Evolutionary conservation across 2,113 vertebrate genomes (phyloP), one percentile per base, ranked within the genome.

Genomic region (Zapus hudsonius): DNA sequence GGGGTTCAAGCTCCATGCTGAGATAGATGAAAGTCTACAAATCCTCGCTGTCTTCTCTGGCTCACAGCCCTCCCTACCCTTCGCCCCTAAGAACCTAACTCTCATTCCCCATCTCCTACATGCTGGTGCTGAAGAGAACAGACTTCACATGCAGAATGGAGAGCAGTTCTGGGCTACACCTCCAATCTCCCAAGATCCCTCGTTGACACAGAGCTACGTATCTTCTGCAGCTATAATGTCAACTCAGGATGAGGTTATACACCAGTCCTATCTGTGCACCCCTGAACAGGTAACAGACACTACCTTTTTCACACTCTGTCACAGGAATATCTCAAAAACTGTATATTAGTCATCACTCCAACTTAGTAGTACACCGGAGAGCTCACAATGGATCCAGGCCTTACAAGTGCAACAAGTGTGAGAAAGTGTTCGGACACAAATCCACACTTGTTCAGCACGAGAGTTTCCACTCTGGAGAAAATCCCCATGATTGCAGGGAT

Each of bases 381-480:
- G 96, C 96, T 67, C 96, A 97, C 87, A 97, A 80, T 23, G 95
- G 94, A 63, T 93, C 67, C 20, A 92, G 96, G 67, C 94, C 95
- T 91, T 97, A 74, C 8, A 84, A 94, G 22, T 96, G 96, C 47
- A 94, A 2, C 1, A 47, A 95, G 12, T 97, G 95, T 90, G 96
- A 95, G 38, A 95, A 94, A 81, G 93, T 95, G 31, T 97, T 95
- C 76, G 91, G 93, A 57, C 94, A 95, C 63, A 94, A 95, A 20
- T 94, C 96, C 57, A 95, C 94, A 11, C 96, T 97, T 36, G 95
- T 92, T 89, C 95, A 97, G 40, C 95, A 96, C 81, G 95, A 94
- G 84, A 95, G 95, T 59, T 87, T 92, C 23, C 95, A 96, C 55
- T 95, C 91, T 80, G 96, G 96, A 72, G 91, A 96, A 90, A 95